Evolutionary conservation across 2,797 vertebrate species (phyloP), one percentile per base, ranked within the genome.

Genomic region (Eupleurogrammus muticus): DNA sequence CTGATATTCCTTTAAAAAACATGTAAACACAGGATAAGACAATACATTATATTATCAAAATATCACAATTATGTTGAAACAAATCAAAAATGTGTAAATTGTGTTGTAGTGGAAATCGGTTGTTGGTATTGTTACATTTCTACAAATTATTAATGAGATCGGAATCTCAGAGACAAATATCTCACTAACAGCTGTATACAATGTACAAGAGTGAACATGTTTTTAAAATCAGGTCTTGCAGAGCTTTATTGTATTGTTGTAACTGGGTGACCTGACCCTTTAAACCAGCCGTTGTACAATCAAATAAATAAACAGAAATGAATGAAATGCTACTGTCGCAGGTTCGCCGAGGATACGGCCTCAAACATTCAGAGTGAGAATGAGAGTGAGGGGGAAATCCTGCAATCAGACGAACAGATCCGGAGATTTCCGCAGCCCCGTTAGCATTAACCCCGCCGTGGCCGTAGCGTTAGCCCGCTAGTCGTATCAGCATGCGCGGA

Each of bases 401-500:
- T n/a, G 34, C 42, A 38, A 47, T 48, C 9, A 44, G 20, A 40
- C 5, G 5, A 42, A 49, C 16, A 51, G 57, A 64, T 9, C 11
- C 23, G 35, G 23, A 66, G n/a, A 49, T 48, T 63, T 36, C 35
- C 51, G 24, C n/a, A 24, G 3, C 20, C n/a, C 40, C 19, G 46
- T 65, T 54, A 68, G 49, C 57, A 65, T 81, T 82, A 85, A 85
- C 66, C 66, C 62, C 36, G 2, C 53, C 38, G 53, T 82, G 54
- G 58, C 64, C 38, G 70, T 75, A 74, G 72, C 79, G 21, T 73
- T 73, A 76, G 75, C 46, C 53, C 40, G 19, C 28, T 28, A 28
- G 40, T 21, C 42, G 77, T 64, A 91, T 92, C 88, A 91, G 86
- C 86, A 92, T 92, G 87, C 84, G 28, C 0, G 24, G 79, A 77